Evolutionary conservation across 2,113 vertebrate genomes (phyloP), one percentile per base, ranked within the genome.

Genomic region (Narcine bancroftii): DNA sequence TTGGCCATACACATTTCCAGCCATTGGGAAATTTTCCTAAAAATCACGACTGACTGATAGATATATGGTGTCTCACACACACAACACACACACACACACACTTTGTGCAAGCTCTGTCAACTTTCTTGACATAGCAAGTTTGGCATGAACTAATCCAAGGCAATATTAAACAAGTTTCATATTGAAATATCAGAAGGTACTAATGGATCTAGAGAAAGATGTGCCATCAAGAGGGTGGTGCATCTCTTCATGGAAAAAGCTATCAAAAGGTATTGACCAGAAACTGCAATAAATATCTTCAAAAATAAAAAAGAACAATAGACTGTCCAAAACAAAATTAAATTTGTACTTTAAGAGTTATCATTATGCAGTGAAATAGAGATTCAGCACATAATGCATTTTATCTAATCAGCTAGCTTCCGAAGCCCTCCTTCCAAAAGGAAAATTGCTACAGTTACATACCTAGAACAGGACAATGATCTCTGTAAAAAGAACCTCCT

Each of bases 401-500:
- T n/a, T 65, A 91, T 71, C 26, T 47, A 47, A 47, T 29, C 36
- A 60, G 19, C 65, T 47, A 2, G 3, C 3, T 47, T 91, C 24
- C 26, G 87, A 66, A 9, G 7, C 42, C 4, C 21, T 81, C 11
- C 39, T 45, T 42, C n/a, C n/a, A 76, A n/a, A 69, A n/a, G 11
- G n/a, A 76, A 91, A 45, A 29, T 24, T 39, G 42, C 7, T 66
- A 21, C 5, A 56, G 39, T 69, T 69, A 97, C 98, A 97, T 94
- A 99, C 99, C 99, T 94, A 99, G 94, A 87, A 99, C 98, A 93
- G 99, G 99, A 94, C 99, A 99, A 94, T 99, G 99, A 94, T 99
- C 99, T 96, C 99, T 96, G 96, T 99, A 99, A 96, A 99, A 99
- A n/a, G 98, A 98, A 83, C 99, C 99, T 94, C 99, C 99, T 97